Evolutionary conservation across 92 coral and sea anemone genomes (phyloP), one percentile per base, ranked within the genome.

Genomic region (Zoanthus gigantus): DNA sequence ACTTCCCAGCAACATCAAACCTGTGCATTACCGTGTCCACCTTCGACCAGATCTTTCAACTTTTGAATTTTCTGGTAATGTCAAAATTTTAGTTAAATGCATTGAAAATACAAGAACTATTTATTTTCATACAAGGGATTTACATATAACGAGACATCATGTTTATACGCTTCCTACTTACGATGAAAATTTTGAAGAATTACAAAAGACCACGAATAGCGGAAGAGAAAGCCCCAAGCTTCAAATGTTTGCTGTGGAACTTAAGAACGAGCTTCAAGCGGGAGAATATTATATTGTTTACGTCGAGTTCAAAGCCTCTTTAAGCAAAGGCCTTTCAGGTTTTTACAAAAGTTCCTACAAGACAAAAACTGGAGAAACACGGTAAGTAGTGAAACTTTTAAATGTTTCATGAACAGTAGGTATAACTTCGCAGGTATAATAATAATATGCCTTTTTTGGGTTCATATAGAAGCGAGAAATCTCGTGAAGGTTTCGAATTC

Each of bases 321-420:
- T 96, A 48, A 86, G 94, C 31, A 94, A 90, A 8, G 91, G 88
- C 76, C 90, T 96, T 13, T 84, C 92, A 14, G 99, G 99, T 18
- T 96, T 96, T 67, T 96, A 96, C 76, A 88, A 93, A 79, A 96
- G 99, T 78, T 93, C 93, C 13, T 96, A 96, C 84, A 90, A 84
- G 82, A 81, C 95, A 8, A 77, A 90, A 66, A 68, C 86, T 7
- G 94, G 92, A 30, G 89, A 94, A 84, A 86, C 67, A 63, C 91
- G 98, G 98, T 96, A 88, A 56, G 92, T 60, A 44, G 17, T 50
- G 12, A 50, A 50, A 50, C 12, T 50, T 50, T 50, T 7, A 50
- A 50, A 7, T 50, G 54, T 50, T 37, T 50, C 56, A 11, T 50
- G 12, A 50, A 11, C 56, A 50, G 56, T 47, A 23, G 52, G 52